These are phyloP conservation scores for Haliclona indistincta DNA, from an alignment of 37 sponge, comb jelly and placozoan species.

Conservation along the genomic window DNA sequence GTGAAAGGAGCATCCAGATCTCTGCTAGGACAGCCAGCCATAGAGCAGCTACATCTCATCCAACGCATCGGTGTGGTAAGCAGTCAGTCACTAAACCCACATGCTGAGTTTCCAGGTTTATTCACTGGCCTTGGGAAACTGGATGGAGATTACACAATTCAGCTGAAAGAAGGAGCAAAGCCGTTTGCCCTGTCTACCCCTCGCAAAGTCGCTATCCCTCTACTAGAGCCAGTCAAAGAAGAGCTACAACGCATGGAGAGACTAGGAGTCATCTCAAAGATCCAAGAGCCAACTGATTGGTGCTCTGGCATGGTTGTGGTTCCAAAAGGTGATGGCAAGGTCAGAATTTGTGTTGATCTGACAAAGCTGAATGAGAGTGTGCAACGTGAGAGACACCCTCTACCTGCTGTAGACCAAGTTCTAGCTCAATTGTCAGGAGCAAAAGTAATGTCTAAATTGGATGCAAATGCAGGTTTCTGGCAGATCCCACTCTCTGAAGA, in stretches of 20 bases:
- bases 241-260: slow-evolving; percentile 51
- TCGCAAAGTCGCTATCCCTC: slow-evolving; percentile 26
- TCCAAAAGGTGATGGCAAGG: slow-evolving; percentile 46
- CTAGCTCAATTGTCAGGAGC: slow-evolving; percentile 29
- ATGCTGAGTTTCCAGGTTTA: slow-evolving; percentile 16
- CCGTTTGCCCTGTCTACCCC: slow-evolving; percentile 34
- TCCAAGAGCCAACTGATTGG: slow-evolving; percentile 54
- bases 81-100: not conserved
- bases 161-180: slow-evolving; percentile 15
- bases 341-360: slow-evolving; percentile 52
- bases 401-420: slow-evolving; percentile 39
- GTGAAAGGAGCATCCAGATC: slow-evolving; percentile 8
- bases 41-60: slow-evolving; percentile 22
- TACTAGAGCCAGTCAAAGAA: slow-evolving; percentile 15
- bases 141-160: slow-evolving; percentile 28
- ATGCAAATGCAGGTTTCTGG: slow-evolving; percentile 58
- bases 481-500: slow-evolving; percentile 24
- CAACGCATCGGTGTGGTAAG: slow-evolving; percentile 2
- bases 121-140: slow-evolving; percentile 46
- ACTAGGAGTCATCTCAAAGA: slow-evolving; percentile 23
- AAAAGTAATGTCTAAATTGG: slow-evolving; percentile 41
- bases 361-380: slow-evolving; percentile 41
- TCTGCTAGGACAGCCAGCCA: slow-evolving; percentile 42
- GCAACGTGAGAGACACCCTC: slow-evolving; percentile 34
- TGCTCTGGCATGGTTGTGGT: slow-evolving; percentile 41